phyloP scores from a whole-genome alignment of 2,113 vertebrate species.

The Eurypyga helias region DNA sequence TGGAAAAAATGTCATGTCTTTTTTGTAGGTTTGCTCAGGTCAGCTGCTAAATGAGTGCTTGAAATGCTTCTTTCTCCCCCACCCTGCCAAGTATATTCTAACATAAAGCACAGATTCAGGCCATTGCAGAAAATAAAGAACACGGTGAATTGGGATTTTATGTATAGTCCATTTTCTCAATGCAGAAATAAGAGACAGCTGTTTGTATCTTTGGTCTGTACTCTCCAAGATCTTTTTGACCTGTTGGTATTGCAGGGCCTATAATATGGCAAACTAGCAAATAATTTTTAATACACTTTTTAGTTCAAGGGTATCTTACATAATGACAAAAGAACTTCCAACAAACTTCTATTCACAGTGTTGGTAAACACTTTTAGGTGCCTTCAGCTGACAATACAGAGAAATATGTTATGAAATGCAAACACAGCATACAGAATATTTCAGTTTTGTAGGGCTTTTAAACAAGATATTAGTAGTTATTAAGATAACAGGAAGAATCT shows the following conservation, averaged over 20 bases:
- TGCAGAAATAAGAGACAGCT: background rate
- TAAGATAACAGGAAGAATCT: background rate
- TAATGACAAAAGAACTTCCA: background rate
- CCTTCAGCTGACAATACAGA: background rate
- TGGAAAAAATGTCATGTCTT: background rate
- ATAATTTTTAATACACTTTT: background rate
- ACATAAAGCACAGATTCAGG: constrained; percentile 37
- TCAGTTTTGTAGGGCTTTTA: background rate
- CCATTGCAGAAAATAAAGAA: constrained; percentile 43
- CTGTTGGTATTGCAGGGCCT: background rate
- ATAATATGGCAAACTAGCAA: background rate
- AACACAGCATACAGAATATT: background rate
- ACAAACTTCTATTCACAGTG: background rate
- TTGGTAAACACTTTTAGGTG: background rate
- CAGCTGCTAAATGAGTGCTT: background rate
- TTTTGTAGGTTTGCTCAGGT: background rate
- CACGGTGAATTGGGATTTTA: constrained; percentile 16
- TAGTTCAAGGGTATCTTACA: background rate
- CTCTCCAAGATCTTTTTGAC: background rate
- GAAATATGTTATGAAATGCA: background rate
- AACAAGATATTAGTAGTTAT: background rate
- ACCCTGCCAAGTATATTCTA: constrained; percentile 6
- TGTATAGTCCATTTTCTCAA: background rate
- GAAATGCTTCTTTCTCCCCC: constrained; percentile 13
- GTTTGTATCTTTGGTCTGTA: background rate